Evolutionary conservation across 2,113 vertebrate species (phyloP).

Genomic region (Acanthisitta chloris): DNA sequence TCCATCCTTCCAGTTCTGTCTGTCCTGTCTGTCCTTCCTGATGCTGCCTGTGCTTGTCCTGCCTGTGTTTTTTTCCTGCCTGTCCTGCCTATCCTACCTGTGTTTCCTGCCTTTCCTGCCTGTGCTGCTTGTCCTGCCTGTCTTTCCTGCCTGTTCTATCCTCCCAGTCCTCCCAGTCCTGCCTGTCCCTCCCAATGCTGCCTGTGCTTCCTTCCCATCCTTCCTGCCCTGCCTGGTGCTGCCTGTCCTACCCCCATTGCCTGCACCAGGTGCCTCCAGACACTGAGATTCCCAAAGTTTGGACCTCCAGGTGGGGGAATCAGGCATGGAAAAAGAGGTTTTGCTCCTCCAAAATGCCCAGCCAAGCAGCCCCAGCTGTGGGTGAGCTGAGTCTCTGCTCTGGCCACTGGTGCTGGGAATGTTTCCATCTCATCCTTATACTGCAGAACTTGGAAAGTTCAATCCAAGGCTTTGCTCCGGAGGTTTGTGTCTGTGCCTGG

Average conservation of each 20-base stretch:
- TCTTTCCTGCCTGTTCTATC: not conserved
- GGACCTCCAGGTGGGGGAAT: not conserved
- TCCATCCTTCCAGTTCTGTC: no score
- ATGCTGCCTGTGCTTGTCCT: not conserved
- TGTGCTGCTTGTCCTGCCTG: not conserved
- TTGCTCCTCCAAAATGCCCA: not conserved
- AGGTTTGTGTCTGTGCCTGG: not conserved
- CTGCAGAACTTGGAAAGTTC: not conserved
- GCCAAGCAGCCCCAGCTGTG: not conserved
- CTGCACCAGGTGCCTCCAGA: not conserved
- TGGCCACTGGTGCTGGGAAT: not conserved
- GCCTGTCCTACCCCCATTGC: not conserved
- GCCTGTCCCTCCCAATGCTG: not conserved
- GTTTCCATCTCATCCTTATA: accelerated
- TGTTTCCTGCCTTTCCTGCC: not conserved
- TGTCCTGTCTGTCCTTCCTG: not conserved
- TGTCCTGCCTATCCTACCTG: no score
- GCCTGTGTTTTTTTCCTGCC: no score
- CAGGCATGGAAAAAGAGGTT: not conserved
- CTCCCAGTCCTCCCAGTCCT: no score
- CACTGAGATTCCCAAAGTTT: not conserved
- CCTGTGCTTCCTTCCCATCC: not conserved
- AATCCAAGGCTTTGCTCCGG: not conserved
- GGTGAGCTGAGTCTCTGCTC: not conserved
- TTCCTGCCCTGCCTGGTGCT: not conserved